Conservation (phyloP, 2,113 vertebrate species). For the Caretta caretta region DNA sequence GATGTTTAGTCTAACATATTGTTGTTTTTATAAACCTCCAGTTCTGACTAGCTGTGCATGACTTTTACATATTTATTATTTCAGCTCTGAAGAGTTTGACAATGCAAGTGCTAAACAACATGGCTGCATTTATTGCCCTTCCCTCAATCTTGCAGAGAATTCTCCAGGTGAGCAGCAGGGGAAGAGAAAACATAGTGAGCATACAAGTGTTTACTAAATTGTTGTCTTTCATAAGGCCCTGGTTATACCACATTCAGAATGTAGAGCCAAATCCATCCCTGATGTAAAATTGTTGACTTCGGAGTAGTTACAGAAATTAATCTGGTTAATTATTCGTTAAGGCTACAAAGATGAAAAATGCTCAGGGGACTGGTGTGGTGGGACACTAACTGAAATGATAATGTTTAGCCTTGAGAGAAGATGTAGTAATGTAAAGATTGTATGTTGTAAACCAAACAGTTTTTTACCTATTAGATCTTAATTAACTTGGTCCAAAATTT, state of each 20-base stretch:
- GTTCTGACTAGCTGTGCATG: background rate
- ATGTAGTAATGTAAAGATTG: background rate
- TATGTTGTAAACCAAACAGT: background rate
- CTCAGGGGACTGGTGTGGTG: background rate
- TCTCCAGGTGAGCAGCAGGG: conserved; percentile 86
- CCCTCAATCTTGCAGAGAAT: conserved; percentile 95
- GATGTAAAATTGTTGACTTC: background rate
- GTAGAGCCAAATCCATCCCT: background rate
- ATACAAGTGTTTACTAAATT: background rate
- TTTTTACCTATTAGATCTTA: background rate
- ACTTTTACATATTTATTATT: conserved; percentile 50
- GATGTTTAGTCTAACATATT: background rate
- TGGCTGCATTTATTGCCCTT: conserved; percentile 94
- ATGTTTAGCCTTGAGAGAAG: background rate
- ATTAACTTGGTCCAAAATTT: background rate
- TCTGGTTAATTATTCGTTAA: background rate
- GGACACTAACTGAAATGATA: background rate
- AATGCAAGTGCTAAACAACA: conserved; percentile 95
- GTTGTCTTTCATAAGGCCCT: background rate
- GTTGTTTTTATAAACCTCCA: background rate
- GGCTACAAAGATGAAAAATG: background rate
- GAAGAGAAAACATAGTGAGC: background rate
- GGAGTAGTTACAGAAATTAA: background rate
- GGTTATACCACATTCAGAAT: background rate
- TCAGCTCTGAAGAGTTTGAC: conserved; percentile 93